Evolutionary conservation across 2,797 vertebrate genomes (phyloP).

Genomic region (Pagetopsis macropterus): DNA sequence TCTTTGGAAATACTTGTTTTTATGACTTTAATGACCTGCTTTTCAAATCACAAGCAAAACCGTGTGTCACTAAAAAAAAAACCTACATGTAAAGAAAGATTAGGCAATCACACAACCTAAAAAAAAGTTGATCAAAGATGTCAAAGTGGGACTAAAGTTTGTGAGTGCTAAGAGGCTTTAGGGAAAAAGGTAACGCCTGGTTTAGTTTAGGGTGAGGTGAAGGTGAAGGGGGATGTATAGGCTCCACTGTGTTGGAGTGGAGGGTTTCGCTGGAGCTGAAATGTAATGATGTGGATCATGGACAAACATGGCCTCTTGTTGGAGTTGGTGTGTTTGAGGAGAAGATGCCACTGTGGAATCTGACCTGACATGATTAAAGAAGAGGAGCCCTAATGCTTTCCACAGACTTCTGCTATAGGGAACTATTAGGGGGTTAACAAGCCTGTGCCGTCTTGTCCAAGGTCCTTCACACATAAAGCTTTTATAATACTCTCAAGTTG

Average conservation of each 20-base stretch:
- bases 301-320: constrained; percentile 62
- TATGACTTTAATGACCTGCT: not conserved
- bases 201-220: constrained; percentile 44
- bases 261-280: constrained; percentile 46
- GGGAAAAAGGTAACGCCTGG: constrained; percentile 36
- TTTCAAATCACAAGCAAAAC: not conserved
- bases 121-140: not conserved
- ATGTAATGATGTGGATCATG: constrained; percentile 66
- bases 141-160: constrained; percentile 11
- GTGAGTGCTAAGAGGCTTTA: constrained; percentile 27
- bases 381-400: constrained; percentile 77
- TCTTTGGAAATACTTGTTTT: not conserved
- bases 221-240: constrained; percentile 36
- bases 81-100: not conserved
- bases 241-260: constrained; percentile 18
- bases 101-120: not conserved
- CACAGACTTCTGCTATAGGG: constrained; percentile 62
- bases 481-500: constrained; percentile 15
- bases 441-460: not conserved
- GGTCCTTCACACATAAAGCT: constrained; percentile 5
- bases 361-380: constrained; percentile 81
- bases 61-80: not conserved
- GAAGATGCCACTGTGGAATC: constrained; percentile 82
- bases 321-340: constrained; percentile 51
- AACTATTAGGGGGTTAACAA: not conserved